A percentile compares a stretch with the other conserved stretches of the same genome.
These are phyloP conservation scores for Altica lythri DNA, from an alignment of 2,888 invertebrate species.

Conservation along the genomic window DNA sequence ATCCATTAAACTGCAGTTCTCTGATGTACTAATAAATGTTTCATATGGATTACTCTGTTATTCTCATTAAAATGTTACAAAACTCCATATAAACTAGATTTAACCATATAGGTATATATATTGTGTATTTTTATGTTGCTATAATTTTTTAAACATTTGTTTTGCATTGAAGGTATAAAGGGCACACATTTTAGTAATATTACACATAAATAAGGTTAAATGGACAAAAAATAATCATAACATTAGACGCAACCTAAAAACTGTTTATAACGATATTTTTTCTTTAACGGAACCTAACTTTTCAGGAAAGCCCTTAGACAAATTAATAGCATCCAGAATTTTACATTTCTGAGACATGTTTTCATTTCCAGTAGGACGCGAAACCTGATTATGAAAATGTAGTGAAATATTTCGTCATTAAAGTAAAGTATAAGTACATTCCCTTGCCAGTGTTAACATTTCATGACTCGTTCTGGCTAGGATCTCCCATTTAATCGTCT, in stretches of 20 bases:
- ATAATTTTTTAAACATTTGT: no score
- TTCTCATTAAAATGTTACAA: slow-evolving; percentile 9
- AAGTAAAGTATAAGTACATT: slow-evolving; percentile 15
- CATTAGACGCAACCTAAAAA: no score
- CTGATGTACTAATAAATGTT: slow-evolving; percentile 15
- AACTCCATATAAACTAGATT: no score
- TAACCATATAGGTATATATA: neutral
- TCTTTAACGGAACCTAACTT: no score
- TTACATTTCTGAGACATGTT: slow-evolving; percentile 1
- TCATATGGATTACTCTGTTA: neutral
- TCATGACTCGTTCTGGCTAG: slow-evolving; percentile 20
- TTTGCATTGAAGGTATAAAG: no score
- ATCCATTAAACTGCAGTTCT: slow-evolving; percentile 15
- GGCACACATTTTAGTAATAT: no score
- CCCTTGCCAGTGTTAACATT: slow-evolving; percentile 22
- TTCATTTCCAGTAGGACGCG: neutral
- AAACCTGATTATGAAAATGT: slow-evolving; percentile 13
- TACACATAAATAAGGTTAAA: no score
- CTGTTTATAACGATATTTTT: no score
- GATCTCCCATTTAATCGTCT: slow-evolving; percentile 24
- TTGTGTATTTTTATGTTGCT: no score
- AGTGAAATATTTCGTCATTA: slow-evolving; percentile 14
- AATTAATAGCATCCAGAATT: no score
- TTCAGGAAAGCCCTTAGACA: no score
- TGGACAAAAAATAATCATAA: no score